Conservation (phyloP, 2,797 vertebrate genomes). For the Morelia viridis region DNA sequence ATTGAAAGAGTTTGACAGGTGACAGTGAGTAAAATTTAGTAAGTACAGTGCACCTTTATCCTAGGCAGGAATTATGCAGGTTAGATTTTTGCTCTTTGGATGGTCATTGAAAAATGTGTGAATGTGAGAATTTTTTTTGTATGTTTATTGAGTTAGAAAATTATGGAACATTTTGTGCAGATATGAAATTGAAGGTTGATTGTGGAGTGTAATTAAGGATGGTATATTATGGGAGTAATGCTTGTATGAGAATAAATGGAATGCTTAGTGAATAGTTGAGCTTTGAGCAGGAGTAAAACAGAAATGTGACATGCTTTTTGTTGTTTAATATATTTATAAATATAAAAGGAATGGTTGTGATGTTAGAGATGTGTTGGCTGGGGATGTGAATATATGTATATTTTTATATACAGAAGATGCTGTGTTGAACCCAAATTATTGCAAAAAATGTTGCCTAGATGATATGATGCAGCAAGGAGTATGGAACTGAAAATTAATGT, state of each 20-base stretch:
- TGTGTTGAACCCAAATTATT: not conserved
- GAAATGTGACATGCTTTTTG: not conserved
- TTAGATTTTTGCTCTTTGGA: not conserved
- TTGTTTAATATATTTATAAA: not conserved
- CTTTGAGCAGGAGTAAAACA: not conserved
- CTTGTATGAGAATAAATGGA: not conserved
- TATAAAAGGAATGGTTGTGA: not conserved
- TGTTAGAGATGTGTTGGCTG: not conserved
- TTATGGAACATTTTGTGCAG: not conserved
- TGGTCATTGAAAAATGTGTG: not conserved
- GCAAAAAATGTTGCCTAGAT: not conserved
- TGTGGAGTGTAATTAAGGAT: not conserved
- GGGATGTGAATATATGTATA: not conserved
- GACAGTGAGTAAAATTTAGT: not conserved
- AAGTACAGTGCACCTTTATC: not conserved
- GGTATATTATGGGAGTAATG: not conserved
- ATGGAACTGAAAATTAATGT: not conserved
- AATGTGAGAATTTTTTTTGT: not conserved
- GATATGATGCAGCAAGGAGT: not conserved
- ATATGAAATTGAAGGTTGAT: not conserved
- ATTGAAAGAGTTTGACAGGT: not conserved
- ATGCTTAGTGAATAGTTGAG: not conserved
- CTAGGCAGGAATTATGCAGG: not conserved
- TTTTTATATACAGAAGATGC: not conserved
- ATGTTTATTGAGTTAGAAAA: not conserved